phyloP scores from a whole-genome alignment of 2,888 invertebrate genomes.

The Plemyria rubiginata region DNA sequence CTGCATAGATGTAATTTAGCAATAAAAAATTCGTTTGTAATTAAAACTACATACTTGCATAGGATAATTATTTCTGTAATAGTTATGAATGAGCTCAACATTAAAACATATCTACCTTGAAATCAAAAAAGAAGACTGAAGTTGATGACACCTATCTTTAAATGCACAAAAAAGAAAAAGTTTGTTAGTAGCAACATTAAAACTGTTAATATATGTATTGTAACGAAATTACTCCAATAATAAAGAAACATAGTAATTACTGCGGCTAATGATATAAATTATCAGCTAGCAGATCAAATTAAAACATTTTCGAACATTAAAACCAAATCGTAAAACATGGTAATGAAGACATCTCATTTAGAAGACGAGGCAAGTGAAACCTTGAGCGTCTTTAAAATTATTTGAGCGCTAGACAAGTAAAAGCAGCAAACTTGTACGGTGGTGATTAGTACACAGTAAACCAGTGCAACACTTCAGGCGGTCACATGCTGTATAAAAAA shows the following conservation, averaged over 20 bases:
- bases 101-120: background rate
- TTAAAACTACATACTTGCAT: too few relatives aligned
- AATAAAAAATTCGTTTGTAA: too few relatives aligned
- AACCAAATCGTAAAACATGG: conserved; percentile 18
- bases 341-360: conserved; percentile 18
- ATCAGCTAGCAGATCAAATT: conserved; percentile 22
- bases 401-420: too few relatives aligned
- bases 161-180: conserved; percentile 13
- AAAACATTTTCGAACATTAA: conserved; percentile 19
- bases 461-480: too few relatives aligned
- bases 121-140: conserved; percentile 8
- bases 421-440: too few relatives aligned
- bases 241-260: conserved; percentile 14
- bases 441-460: too few relatives aligned
- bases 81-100: background rate
- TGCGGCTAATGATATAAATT: conserved; percentile 14
- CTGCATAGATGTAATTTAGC: too few relatives aligned
- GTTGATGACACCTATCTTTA: conserved; percentile 4
- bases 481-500: too few relatives aligned
- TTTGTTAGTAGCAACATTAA: conserved; percentile 19
- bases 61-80: too few relatives aligned
- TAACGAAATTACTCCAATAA: conserved; percentile 28
- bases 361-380: conserved; percentile 4
- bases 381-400: background rate
- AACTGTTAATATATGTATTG: conserved; percentile 30